These are phyloP conservation scores for Odontomyia ornata DNA, from an alignment of 2,888 invertebrate genomes.

Conservation along the genomic window DNA sequence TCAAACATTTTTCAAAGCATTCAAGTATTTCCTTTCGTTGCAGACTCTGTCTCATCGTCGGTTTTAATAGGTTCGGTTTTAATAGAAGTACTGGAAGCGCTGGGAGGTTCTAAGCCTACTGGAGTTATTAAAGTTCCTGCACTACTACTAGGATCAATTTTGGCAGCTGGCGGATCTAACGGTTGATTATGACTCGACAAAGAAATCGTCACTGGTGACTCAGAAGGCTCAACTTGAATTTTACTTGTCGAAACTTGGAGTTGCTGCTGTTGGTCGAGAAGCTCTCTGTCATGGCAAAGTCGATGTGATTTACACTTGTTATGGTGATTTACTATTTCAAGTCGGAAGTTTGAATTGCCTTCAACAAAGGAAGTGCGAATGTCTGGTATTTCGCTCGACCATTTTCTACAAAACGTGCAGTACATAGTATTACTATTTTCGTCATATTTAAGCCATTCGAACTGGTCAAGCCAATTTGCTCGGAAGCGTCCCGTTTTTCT, in stretches of 20 bases:
- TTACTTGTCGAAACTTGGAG: conserved; percentile 26
- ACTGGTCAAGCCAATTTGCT: conserved; percentile 73
- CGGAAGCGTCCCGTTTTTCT: conserved; percentile 75
- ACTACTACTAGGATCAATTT: background rate
- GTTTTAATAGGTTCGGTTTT: conserved; percentile 8
- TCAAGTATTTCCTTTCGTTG: conserved; percentile 38
- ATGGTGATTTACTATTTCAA: conserved; percentile 82
- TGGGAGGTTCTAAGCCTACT: background rate
- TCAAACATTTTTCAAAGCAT: background rate
- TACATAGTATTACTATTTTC: conserved; percentile 74
- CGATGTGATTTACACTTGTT: conserved; percentile 81
- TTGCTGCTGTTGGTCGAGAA: conserved; percentile 55
- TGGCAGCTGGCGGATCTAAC: background rate
- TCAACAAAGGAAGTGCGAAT: conserved; percentile 82
- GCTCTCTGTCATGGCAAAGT: conserved; percentile 69
- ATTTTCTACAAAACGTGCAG: conserved; percentile 77
- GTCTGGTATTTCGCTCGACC: conserved; percentile 75
- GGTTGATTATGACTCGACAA: background rate
- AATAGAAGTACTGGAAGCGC: background rate
- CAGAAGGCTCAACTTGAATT: conserved; percentile 1
- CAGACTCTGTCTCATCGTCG: background rate
- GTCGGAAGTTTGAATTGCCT: conserved; percentile 78
- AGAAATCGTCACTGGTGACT: background rate
- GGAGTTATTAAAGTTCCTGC: background rate
- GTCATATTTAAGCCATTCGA: conserved; percentile 79